These are phyloP conservation scores for Mesodorylaimus sp. DNA, from an alignment of 2,888 invertebrate species.

Conservation along the genomic window DNA sequence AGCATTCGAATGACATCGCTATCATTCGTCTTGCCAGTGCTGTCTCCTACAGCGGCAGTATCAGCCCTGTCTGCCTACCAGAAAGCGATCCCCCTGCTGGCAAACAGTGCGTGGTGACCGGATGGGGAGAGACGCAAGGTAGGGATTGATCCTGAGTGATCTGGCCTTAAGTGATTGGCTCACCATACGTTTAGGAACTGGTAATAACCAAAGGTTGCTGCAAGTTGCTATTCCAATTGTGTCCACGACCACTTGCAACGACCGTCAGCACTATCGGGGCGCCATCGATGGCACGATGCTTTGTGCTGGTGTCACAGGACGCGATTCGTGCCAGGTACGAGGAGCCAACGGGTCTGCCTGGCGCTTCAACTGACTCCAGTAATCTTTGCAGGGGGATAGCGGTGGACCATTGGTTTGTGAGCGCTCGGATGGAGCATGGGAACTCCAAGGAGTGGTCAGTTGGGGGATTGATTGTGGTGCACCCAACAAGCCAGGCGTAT, in stretches of 20 bases:
- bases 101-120: conserved; percentile 17
- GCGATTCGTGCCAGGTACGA: conserved; percentile 30
- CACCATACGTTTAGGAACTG: too few species aligned
- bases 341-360: too few species aligned
- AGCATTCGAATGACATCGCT: background rate
- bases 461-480: conserved; percentile 8
- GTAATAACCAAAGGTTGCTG: too few species aligned
- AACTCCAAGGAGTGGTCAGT: conserved; percentile 6
- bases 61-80: background rate
- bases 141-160: background rate
- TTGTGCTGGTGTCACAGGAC: conserved; percentile 18
- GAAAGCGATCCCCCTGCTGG: conserved; percentile 32
- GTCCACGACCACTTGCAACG: conserved; percentile 24
- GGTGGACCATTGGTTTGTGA: conserved; percentile 7
- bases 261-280: conserved; percentile 21
- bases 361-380: background rate
- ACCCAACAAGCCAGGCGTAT: conserved; percentile 4
- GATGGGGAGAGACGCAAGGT: conserved; percentile 19
- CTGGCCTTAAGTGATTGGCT: background rate
- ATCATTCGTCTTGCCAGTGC: background rate
- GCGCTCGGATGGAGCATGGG: background rate
- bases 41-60: background rate
- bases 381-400: conserved; percentile 6
- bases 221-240: conserved; percentile 19
- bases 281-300: conserved; percentile 17